phyloP scores from a whole-genome alignment of 2,113 vertebrate species.

The Petrocephalus zakoni region DNA sequence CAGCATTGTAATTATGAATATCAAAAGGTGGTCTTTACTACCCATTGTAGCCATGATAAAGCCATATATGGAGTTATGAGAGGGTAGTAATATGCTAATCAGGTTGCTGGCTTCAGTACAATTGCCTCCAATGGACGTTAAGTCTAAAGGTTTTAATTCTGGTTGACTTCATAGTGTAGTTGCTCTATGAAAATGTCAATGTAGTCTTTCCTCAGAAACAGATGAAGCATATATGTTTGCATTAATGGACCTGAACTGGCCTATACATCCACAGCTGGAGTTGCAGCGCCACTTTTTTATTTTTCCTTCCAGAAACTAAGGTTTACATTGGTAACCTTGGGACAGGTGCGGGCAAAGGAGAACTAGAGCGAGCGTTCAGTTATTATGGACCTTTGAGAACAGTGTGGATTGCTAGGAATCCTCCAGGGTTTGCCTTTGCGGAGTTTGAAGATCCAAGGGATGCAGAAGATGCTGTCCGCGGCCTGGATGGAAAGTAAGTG shows the following conservation, averaged over 20 bases:
- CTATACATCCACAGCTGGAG: constrained; percentile 13
- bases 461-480: constrained; percentile 71
- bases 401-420: constrained; percentile 84
- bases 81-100: constrained; percentile 10
- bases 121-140: not conserved
- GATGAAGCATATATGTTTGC: not conserved
- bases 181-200: not conserved
- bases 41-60: not conserved
- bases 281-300: constrained; percentile 24
- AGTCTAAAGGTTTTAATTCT: not conserved
- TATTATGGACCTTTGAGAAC: constrained; percentile 80
- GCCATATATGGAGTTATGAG: not conserved
- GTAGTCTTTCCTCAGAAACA: not conserved
- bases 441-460: constrained; percentile 76
- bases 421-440: constrained; percentile 80
- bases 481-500: constrained; percentile 77
- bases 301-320: constrained; percentile 66
- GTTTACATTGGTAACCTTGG: constrained; percentile 83
- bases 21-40: not conserved
- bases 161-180: not conserved
- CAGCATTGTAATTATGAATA: not conserved
- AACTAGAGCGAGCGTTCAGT: constrained; percentile 80
- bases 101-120: constrained; percentile 2
- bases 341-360: constrained; percentile 78
- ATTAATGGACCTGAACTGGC: not conserved